phyloP scores from a whole-genome alignment of 2,888 invertebrate species.

The Cryptocheilus praepositus region DNA sequence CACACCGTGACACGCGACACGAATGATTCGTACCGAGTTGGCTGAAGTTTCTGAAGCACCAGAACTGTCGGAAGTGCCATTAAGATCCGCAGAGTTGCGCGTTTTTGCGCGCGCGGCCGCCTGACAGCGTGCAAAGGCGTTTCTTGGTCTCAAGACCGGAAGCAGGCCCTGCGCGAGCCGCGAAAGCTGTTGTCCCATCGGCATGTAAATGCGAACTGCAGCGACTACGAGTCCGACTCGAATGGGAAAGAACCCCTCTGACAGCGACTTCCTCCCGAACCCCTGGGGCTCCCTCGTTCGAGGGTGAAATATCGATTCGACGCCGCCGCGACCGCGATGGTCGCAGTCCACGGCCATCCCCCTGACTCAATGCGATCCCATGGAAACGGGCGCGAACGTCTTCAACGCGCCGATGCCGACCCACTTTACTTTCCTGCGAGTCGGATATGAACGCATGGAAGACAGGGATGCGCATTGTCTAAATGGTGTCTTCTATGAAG shows the following conservation, averaged over 20 bases:
- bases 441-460: too few species aligned
- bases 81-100: not conserved
- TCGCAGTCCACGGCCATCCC: conserved; percentile 1
- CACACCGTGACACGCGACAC: too few species aligned
- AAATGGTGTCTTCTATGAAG: too few species aligned
- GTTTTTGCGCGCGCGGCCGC: not conserved
- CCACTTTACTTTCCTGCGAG: too few species aligned
- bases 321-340: conserved; percentile 18
- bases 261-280: not conserved
- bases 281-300: conserved; percentile 9
- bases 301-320: conserved; percentile 50
- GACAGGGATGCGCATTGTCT: too few species aligned
- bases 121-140: not conserved
- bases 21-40: too few species aligned
- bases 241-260: not conserved
- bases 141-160: conserved; percentile 41
- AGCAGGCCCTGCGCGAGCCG: conserved; percentile 53
- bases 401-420: too few species aligned
- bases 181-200: conserved; percentile 64
- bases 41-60: too few species aligned
- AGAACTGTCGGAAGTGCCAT: too few species aligned
- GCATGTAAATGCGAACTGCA: conserved; percentile 40
- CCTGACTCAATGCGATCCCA: not conserved
- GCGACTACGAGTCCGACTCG: conserved; percentile 36
- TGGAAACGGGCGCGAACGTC: not conserved